phyloP scores from a whole-genome alignment of 2,797 vertebrate species.

The Salarias fasciatus region DNA sequence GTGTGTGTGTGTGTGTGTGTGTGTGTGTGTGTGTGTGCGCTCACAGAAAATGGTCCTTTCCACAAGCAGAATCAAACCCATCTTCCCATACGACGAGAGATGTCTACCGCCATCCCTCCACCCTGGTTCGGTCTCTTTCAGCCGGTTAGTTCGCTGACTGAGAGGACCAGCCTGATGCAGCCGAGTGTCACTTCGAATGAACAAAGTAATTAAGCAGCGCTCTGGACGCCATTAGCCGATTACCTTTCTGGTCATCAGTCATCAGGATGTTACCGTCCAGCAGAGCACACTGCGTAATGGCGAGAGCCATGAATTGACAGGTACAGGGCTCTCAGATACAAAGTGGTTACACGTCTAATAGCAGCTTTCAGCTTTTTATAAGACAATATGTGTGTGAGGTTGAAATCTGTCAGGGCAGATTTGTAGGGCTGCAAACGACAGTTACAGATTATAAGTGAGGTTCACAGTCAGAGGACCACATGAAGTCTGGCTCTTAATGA shows the following conservation, averaged over 20 bases:
- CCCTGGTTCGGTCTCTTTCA: constrained; percentile 48
- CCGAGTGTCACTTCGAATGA: constrained; percentile 64
- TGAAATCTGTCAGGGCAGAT: neutral
- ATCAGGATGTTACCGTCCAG: constrained; percentile 39
- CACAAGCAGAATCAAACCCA: constrained; percentile 32
- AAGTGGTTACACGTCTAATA: constrained; percentile 32
- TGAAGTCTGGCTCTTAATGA: no score
- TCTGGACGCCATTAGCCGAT: constrained; percentile 63
- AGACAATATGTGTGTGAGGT: neutral
- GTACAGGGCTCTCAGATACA: constrained; percentile 22
- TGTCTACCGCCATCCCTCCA: constrained; percentile 33
- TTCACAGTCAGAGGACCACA: neutral
- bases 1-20: no score
- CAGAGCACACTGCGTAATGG: constrained; percentile 15
- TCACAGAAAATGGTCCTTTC: neutral
- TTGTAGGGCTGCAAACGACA: no score
- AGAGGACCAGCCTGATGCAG: constrained; percentile 57
- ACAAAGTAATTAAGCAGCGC: constrained; percentile 67
- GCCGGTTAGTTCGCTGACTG: constrained; percentile 63
- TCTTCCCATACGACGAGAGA: constrained; percentile 32
- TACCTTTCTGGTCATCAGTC: constrained; percentile 54
- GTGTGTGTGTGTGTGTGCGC: neutral
- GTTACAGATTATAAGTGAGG: neutral
- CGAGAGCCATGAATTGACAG: constrained; percentile 25
- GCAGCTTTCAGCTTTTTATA: constrained; percentile 21